Evolutionary conservation across 2,113 vertebrate species (phyloP), one percentile per base, ranked within the genome.

Genomic region (Tachysurus fulvidraco): DNA sequence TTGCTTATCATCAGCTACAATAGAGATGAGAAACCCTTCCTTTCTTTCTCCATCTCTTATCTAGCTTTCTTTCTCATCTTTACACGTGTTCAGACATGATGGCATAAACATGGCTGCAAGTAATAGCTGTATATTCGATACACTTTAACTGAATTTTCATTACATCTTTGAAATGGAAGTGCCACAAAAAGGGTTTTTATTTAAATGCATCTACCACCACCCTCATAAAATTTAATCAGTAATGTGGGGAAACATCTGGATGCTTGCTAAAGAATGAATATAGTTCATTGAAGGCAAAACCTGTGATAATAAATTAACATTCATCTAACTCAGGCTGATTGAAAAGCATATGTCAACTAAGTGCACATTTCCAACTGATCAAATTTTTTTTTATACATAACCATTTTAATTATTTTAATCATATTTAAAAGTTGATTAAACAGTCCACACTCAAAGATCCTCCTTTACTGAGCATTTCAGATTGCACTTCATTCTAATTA

Each of bases 121-220:
- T 88, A 88, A 88, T 84, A 67, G 60, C 84, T 87, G 84, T 86
- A 84, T 88, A 86, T 87, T 87, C 86, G 71, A 50, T 79, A 30
- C 69, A 57, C 80, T 85, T 86, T 89, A 90, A 88, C 88, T 88
- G 84, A 87, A 84, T 88, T 89, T 89, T 88, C 84, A 83, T 83
- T 76, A 88, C 60, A 83, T 90, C 83, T 85, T 69, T 73, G 23
- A 65, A 14, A 79, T 67, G 11, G 57, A 81, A 85, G 57, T 76
- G 81, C 65, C 57, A 73, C 5, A 1, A 21, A 83, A 84, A 84
- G 36, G 28, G 77, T 81, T 83, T 84, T 82, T 9, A 71, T 84
- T 73, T 80, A 84, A 86, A 71, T 62, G 73, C 64, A 65, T 89
- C 54, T 52, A 67, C 62, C 17, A 19, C 59, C 28, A 74, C 77